phyloP scores from a whole-genome alignment of 1,140 invertebrate species.

The Pectinophora gossypiella region DNA sequence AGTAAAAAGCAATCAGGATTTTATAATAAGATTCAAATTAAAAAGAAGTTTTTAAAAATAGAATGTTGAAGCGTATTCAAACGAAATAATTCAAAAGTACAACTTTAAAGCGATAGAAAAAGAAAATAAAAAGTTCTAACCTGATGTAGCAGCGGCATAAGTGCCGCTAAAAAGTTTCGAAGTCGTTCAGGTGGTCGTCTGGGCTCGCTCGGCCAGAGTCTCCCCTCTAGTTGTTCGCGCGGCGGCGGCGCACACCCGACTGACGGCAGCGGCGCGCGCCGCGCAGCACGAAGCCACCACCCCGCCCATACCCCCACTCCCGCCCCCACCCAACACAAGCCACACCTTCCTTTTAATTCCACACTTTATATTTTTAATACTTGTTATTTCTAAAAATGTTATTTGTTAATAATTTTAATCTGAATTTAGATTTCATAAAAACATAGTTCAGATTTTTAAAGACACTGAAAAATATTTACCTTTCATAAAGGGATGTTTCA shows the following conservation, averaged over 20 bases:
- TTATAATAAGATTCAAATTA: no score
- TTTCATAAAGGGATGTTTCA: no score
- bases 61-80: not conserved
- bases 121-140: constrained; percentile 27
- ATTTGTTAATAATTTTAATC: no score
- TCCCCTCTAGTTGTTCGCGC: constrained; percentile 26
- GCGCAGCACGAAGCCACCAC: constrained; percentile 40
- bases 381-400: no score
- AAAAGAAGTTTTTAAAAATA: not conserved
- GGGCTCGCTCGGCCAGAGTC: constrained; percentile 19
- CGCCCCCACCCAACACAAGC: not conserved
- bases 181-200: constrained; percentile 28
- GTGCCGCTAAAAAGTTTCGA: constrained; percentile 36
- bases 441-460: no score
- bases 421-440: no score
- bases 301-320: constrained; percentile 24
- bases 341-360: no score
- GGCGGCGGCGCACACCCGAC: constrained; percentile 39
- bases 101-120: not conserved
- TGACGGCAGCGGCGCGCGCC: constrained; percentile 26
- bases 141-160: constrained; percentile 59
- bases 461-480: no score
- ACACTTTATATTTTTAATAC: no score
- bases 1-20: no score
- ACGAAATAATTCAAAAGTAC: not conserved